These are phyloP conservation scores for Neodiprion lecontei DNA, from an alignment of 1,140 invertebrate species.

Conservation along the genomic window DNA sequence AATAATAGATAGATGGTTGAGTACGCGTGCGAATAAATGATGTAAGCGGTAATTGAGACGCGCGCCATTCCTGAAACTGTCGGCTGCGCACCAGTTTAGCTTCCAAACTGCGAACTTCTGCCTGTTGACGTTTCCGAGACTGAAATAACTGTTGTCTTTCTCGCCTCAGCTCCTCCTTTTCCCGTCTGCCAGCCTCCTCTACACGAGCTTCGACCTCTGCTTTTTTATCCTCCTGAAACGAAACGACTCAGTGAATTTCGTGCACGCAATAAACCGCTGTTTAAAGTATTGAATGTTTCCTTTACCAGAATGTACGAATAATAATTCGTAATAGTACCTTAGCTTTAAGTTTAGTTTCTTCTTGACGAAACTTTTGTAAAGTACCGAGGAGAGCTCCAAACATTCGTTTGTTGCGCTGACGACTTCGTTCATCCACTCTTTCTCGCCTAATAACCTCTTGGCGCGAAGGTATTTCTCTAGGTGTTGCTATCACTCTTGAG, in stretches of 20 bases:
- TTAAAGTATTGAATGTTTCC: conserved; percentile 13
- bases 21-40: conserved; percentile 89
- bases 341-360: conserved; percentile 87
- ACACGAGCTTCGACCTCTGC: conserved; percentile 92
- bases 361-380: conserved; percentile 92
- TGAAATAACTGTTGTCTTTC: conserved; percentile 87
- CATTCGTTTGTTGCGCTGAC: conserved; percentile 90
- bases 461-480: conserved; percentile 72
- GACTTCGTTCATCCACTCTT: conserved; percentile 81
- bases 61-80: conserved; percentile 89
- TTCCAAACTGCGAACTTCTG: conserved; percentile 88
- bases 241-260: neutral
- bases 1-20: conserved; percentile 87
- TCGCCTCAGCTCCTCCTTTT: conserved; percentile 84
- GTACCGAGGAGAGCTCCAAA: conserved; percentile 94
- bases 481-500: conserved; percentile 69
- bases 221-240: conserved; percentile 76
- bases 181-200: conserved; percentile 87
- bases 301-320: neutral
- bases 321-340: conserved; percentile 67
- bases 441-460: conserved; percentile 85
- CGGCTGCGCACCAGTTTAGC: conserved; percentile 87
- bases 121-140: conserved; percentile 85
- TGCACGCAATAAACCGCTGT: conserved; percentile 18
- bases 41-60: conserved; percentile 75